phyloP scores from a whole-genome alignment of 2,113 vertebrate species.

The Noctilio leporinus region DNA sequence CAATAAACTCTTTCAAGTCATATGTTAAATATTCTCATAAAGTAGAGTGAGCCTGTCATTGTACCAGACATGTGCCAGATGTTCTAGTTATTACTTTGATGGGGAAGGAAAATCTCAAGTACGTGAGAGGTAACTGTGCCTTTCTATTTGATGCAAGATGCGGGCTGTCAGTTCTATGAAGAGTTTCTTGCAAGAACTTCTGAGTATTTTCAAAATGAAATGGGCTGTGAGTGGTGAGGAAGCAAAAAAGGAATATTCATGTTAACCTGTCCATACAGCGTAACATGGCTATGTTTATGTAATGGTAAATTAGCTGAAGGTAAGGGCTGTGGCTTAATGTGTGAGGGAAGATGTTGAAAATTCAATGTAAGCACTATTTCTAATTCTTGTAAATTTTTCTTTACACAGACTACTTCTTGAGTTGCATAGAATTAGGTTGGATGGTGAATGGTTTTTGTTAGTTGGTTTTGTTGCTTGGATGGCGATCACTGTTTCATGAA shows the following conservation, averaged over 20 bases:
- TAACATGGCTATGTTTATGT: background rate
- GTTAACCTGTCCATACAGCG: background rate
- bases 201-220: conserved; percentile 15
- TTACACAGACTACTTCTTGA: conserved; percentile 34
- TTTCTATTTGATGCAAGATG: conserved; percentile 23
- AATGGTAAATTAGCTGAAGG: background rate
- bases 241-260: background rate
- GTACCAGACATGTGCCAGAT: conserved; percentile 45
- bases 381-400: conserved; percentile 14
- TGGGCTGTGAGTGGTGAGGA: background rate
- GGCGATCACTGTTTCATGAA: conserved; percentile 19
- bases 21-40: conserved; percentile 41
- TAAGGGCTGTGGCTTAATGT: background rate
- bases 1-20: conserved; percentile 46
- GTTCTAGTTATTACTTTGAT: conserved; percentile 53
- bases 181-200: conserved; percentile 57
- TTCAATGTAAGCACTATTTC: background rate
- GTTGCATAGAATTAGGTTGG: background rate
- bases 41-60: conserved; percentile 33
- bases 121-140: conserved; percentile 2
- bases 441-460: background rate
- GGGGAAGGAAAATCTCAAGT: conserved; percentile 52
- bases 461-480: background rate
- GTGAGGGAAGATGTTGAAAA: background rate
- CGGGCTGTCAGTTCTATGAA: background rate